These are phyloP conservation scores for Eriocheir sinensis DNA, from an alignment of 1,140 invertebrate genomes.

Conservation along the genomic window DNA sequence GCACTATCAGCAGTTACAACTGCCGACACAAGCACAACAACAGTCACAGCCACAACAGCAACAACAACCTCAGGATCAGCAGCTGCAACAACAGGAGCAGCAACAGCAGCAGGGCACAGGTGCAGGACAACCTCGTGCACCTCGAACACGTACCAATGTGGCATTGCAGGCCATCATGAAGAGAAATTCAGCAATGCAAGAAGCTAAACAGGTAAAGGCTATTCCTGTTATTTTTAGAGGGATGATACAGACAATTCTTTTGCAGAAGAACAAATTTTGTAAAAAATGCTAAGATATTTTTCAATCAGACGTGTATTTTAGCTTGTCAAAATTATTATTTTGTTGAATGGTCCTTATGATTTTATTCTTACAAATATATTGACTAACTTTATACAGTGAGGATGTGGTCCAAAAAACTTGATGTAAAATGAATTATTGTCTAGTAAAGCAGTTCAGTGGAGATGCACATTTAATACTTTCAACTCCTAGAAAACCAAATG, in stretches of 20 bases:
- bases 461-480: too few species aligned
- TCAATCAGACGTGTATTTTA: too few species aligned
- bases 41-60: conserved; percentile 31
- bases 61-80: conserved; percentile 32
- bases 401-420: too few species aligned
- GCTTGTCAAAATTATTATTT: too few species aligned
- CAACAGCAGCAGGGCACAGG: background rate
- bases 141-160: conserved; percentile 85
- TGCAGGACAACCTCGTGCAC: conserved; percentile 80
- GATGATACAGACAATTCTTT: background rate
- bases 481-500: too few species aligned
- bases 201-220: conserved; percentile 75
- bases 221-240: background rate
- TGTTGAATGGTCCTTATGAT: too few species aligned
- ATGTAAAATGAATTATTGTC: too few species aligned
- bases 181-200: conserved; percentile 80
- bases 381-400: too few species aligned
- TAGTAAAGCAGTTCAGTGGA: too few species aligned
- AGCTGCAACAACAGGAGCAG: conserved; percentile 11
- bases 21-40: background rate
- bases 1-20: conserved; percentile 18
- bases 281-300: too few species aligned
- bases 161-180: conserved; percentile 90
- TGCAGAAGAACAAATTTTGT: background rate
- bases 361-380: too few species aligned